Evolutionary conservation across 2,797 vertebrate species (phyloP), one percentile per base, ranked within the genome.

Genomic region (Cirrhinus molitorella): DNA sequence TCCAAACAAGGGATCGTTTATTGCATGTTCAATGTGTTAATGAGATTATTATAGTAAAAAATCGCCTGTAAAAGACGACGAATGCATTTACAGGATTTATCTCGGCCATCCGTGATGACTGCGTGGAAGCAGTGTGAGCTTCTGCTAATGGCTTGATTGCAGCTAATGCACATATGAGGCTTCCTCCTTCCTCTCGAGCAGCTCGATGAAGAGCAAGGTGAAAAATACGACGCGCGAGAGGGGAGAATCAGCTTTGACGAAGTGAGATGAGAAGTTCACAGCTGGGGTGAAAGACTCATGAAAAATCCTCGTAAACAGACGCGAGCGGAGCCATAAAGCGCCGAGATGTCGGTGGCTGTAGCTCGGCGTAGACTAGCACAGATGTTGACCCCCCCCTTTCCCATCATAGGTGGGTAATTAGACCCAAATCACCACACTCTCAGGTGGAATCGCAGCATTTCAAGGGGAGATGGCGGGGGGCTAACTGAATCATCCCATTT

Each of bases 371-470:
- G 84, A 85, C 82, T 51, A 34, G 85, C 85, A 87, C 88, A 89
- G 87, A 88, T 89, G 88, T 88, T 89, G 79, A 78, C 66, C 79
- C 80, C 81, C n/a, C 79, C 53, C 81, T 59, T 51, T 43, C 53
- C 53, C 63, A 71, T 71, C 72, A 59, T 79, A 85, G 79, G 76
- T 80, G 85, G 81, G 71, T 88, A 89, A 89, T 89, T 88, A 89
- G 85, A 84, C 85, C 83, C 80, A 79, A 86, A 86, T 88, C 83
- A 79, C 80, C 47, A 63, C 75, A 76, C 71, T 89, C 88, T 89
- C 83, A 89, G 88, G 87, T 89, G 85, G 81, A 68, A 85, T 74
- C 25, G 23, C 47, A 57, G 21, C 73, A 49, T 86, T 83, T 71
- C 37, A 75, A 66, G 85, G 75, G 75, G 85, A 85, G 74, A 86